These are phyloP conservation scores for Amblyraja radiata DNA, from an alignment of 2,797 vertebrate genomes.

Conservation along the genomic window DNA sequence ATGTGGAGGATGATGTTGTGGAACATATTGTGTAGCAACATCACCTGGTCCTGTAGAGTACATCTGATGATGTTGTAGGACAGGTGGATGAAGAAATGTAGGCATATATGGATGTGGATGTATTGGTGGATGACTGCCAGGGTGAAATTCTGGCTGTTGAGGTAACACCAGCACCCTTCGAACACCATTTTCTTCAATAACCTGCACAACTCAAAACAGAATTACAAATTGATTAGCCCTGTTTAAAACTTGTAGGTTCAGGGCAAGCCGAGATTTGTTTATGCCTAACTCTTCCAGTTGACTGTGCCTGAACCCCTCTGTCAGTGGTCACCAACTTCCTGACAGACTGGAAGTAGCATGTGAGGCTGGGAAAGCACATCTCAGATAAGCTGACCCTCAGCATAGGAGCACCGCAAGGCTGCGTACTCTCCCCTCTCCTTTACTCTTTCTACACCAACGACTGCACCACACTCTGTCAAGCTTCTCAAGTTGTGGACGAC, in stretches of 20 bases:
- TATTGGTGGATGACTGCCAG: conserved; percentile 80
- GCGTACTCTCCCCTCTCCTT: too few relatives aligned
- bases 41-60: conserved; percentile 84
- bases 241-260: background rate
- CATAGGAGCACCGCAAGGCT: too few relatives aligned
- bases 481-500: too few relatives aligned
- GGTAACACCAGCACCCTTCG: conserved; percentile 95
- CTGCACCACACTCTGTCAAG: too few relatives aligned
- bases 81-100: conserved; percentile 86
- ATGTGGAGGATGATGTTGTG: conserved; percentile 87
- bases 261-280: background rate
- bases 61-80: conserved; percentile 81
- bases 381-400: too few relatives aligned
- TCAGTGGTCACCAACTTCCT: too few relatives aligned
- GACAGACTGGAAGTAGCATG: too few relatives aligned
- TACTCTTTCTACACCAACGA: too few relatives aligned
- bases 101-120: conserved; percentile 85
- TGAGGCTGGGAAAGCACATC: too few relatives aligned
- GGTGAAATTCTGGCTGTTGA: conserved; percentile 89
- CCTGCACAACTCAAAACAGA: conserved; percentile 55
- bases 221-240: background rate
- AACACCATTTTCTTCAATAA: conserved; percentile 96
- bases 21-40: conserved; percentile 83
- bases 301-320: too few relatives aligned
- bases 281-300: too few relatives aligned